Base-by-base conservation (phyloP, 1,140 invertebrate species). In the Drosophila equinoxialis region DNA sequence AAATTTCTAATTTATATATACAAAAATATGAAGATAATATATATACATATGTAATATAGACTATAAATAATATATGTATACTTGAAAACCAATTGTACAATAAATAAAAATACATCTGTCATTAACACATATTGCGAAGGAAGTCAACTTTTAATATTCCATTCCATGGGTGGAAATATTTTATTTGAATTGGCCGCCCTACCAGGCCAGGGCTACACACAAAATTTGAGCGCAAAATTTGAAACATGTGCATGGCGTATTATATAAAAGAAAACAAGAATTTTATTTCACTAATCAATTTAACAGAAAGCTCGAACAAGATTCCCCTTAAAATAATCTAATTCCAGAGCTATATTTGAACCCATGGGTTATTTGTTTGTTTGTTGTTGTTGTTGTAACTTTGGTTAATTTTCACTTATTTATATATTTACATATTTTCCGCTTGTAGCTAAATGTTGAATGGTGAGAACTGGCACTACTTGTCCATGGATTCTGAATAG, bases 281-380 rank as follows among this genome's bases (percentile, higher is more conserved):
- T 76, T 86, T 82, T 76, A 76, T 79, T 86, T 70, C 54, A 79
- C 84, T 80, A 54, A 74, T 71, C 33, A 87, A 86, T 79, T 86
- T 86, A 74, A 69, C 70, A 73, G 26, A 73, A 51, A 4, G 26
- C 45, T 39, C 57, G 35, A 62, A 65, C 51, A 45, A 55, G 23
- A 68, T 23, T 8, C 45, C 61, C 65, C 45, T 35, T 54, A 35
- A 62, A 14, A 57, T 42, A 26, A 65, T 68, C 26, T 55, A 66
- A 65, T 71, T 66, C 45, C 30, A 45, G 30, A 30, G 20, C 17
- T 51, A 11, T 23, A 23, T 17, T 30, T 51, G 17, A 51, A 23
- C 20, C 45, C 45, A 30, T 30, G 5, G 6, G 30, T 30, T 30
- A 6, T 30, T 30, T 30, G 30, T 30, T 30, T 30, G 30, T 30